These are phyloP conservation scores for Daubentonia madagascariensis DNA, from an alignment of 2,113 vertebrate genomes.

Conservation along the genomic window DNA sequence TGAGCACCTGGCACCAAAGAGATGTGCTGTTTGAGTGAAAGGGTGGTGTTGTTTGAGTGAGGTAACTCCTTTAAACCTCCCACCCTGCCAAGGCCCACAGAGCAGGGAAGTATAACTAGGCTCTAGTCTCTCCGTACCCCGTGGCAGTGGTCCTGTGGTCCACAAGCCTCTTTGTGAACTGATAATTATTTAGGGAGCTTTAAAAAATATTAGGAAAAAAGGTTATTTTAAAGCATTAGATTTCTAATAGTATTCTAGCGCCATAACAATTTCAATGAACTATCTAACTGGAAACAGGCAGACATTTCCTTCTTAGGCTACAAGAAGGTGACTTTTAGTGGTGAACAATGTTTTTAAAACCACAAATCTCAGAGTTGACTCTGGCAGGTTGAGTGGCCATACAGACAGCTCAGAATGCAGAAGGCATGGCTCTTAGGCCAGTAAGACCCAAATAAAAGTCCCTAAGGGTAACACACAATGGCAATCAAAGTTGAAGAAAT, in stretches of 20 bases:
- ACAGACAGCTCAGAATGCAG: accelerated
- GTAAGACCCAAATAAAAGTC: background rate
- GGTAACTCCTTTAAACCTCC: background rate
- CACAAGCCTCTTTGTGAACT: background rate
- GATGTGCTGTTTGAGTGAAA: background rate
- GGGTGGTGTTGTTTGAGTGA: background rate
- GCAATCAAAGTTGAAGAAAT: background rate
- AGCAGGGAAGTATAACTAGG: background rate
- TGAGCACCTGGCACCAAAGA: background rate
- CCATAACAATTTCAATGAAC: background rate
- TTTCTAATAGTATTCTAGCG: background rate
- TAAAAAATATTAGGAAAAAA: background rate
- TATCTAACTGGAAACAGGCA: background rate
- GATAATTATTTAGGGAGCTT: background rate
- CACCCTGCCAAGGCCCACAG: background rate
- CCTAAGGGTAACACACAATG: background rate
- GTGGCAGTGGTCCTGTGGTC: background rate
- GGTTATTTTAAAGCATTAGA: background rate
- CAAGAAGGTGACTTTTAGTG: background rate
- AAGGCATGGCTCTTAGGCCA: background rate
- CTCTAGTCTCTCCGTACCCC: background rate
- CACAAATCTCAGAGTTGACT: constrained; percentile 3
- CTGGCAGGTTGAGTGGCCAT: background rate
- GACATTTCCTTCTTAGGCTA: background rate
- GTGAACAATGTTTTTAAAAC: background rate